Conservation (phyloP, 2,797 vertebrate species). For the Poecile montanus region DNA sequence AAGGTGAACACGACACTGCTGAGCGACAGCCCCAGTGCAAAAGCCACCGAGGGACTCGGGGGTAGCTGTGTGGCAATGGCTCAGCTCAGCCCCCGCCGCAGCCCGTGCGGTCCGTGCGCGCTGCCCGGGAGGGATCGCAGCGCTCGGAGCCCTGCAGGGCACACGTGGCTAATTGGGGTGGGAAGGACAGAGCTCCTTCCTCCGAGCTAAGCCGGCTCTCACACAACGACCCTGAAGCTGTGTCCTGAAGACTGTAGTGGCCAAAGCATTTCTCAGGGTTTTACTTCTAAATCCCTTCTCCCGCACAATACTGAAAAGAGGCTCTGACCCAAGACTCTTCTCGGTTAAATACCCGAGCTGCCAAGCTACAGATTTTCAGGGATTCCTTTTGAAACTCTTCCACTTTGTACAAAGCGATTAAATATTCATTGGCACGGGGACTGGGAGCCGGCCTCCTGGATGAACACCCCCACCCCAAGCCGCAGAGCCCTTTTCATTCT, state of each 20-base stretch:
- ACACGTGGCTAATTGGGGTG: accelerated
- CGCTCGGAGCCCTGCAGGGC: neutral
- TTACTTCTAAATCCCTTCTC: slow-evolving; percentile 9
- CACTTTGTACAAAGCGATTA: slow-evolving; percentile 41
- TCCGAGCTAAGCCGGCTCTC: neutral
- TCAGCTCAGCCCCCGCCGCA: accelerated
- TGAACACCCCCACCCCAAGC: slow-evolving; percentile 32
- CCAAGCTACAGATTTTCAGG: slow-evolving; percentile 37
- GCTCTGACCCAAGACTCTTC: neutral
- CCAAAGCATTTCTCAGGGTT: neutral
- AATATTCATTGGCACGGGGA: slow-evolving; percentile 56
- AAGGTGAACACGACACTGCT: neutral
- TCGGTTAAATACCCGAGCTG: neutral
- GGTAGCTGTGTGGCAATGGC: accelerated
- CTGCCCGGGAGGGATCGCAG: neutral
- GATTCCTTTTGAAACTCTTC: slow-evolving; percentile 59
- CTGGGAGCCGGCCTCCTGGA: slow-evolving; percentile 10
- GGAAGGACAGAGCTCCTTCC: neutral
- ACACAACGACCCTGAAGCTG: neutral
- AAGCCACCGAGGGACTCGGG: neutral
- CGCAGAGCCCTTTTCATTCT: slow-evolving; percentile 44
- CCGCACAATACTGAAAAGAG: slow-evolving; percentile 1
- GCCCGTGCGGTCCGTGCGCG: accelerated
- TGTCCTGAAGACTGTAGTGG: accelerated
- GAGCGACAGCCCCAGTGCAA: neutral